Evolutionary conservation across 2,888 invertebrate genomes (phyloP).

Genomic region (Lordiphosa andalusiaca): DNA sequence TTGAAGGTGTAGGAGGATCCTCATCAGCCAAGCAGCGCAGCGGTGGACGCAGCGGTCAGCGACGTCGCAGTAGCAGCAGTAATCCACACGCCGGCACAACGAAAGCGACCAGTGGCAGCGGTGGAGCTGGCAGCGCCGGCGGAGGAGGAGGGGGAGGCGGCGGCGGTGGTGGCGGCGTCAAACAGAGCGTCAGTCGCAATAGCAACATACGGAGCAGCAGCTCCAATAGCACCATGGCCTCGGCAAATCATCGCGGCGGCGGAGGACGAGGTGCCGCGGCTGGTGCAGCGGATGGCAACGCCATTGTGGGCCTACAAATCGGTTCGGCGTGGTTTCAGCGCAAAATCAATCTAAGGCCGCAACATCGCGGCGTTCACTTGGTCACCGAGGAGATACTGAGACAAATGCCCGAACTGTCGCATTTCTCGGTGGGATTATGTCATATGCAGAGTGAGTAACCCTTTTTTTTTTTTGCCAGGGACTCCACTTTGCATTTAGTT

Average conservation of each 20-base stretch:
- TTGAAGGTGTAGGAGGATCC: slow-evolving; percentile 54
- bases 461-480: neutral
- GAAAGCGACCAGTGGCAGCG: slow-evolving; percentile 74
- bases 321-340: slow-evolving; percentile 99
- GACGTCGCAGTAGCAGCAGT: slow-evolving; percentile 75
- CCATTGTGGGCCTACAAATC: slow-evolving; percentile 88
- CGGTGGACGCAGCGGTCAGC: slow-evolving; percentile 60
- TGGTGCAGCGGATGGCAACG: slow-evolving; percentile 67
- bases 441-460: slow-evolving; percentile 95
- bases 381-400: slow-evolving; percentile 97
- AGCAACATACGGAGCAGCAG: slow-evolving; percentile 80
- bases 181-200: slow-evolving; percentile 79
- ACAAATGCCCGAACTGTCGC: slow-evolving; percentile 95
- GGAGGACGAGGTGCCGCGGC: slow-evolving; percentile 74
- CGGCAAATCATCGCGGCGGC: slow-evolving; percentile 80
- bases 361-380: slow-evolving; percentile 97
- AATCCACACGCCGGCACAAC: slow-evolving; percentile 71
- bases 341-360: slow-evolving; percentile 96
- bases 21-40: slow-evolving; percentile 51
- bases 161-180: slow-evolving; percentile 69
- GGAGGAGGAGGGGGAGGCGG: slow-evolving; percentile 70
- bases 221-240: slow-evolving; percentile 81
- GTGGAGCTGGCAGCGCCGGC: slow-evolving; percentile 75
- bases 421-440: slow-evolving; percentile 96
- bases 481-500: slow-evolving; percentile 21